Percentiles rank a stretch among this genome's conserved stretches.
Evolutionary conservation across 2,888 invertebrate species (phyloP).

Genomic region (Seira sanloemensis): DNA sequence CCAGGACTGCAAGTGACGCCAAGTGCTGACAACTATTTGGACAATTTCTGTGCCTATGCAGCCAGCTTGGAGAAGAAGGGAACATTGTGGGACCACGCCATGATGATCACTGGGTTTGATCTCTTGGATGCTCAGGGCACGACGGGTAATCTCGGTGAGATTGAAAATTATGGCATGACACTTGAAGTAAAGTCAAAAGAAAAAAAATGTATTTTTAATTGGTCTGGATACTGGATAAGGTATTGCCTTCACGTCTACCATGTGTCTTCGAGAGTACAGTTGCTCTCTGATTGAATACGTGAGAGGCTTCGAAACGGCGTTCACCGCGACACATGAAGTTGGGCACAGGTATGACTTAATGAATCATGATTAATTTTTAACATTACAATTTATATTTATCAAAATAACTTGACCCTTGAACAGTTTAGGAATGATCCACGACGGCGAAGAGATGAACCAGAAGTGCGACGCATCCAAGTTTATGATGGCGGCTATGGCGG

Average conservation of each 20-base stretch:
- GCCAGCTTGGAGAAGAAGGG: slow-evolving; percentile 43
- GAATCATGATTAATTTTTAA: no score
- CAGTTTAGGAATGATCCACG: slow-evolving; percentile 59
- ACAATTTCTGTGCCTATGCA: slow-evolving; percentile 59
- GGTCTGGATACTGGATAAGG: neutral
- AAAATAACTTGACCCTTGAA: no score
- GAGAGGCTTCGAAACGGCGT: slow-evolving; percentile 32
- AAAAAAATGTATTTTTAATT: neutral
- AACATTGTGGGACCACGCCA: slow-evolving; percentile 60
- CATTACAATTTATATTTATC: no score
- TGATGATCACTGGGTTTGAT: slow-evolving; percentile 57
- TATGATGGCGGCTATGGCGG: slow-evolving; percentile 56
- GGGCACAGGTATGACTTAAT: no score
- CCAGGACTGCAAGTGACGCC: slow-evolving; percentile 20
- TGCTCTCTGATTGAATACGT: slow-evolving; percentile 50
- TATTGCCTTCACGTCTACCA: slow-evolving; percentile 25
- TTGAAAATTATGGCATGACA: no score
- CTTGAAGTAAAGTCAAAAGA: no score
- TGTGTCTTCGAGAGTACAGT: slow-evolving; percentile 58
- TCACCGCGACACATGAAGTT: slow-evolving; percentile 41
- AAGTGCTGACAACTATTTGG: slow-evolving; percentile 32
- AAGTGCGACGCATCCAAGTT: slow-evolving; percentile 36
- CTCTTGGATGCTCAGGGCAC: slow-evolving; percentile 31
- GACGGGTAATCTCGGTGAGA: slow-evolving; percentile 13
- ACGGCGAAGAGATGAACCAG: slow-evolving; percentile 56